Evolutionary conservation across 2,888 invertebrate species (phyloP).

Genomic region (Metacarcinus magister): DNA sequence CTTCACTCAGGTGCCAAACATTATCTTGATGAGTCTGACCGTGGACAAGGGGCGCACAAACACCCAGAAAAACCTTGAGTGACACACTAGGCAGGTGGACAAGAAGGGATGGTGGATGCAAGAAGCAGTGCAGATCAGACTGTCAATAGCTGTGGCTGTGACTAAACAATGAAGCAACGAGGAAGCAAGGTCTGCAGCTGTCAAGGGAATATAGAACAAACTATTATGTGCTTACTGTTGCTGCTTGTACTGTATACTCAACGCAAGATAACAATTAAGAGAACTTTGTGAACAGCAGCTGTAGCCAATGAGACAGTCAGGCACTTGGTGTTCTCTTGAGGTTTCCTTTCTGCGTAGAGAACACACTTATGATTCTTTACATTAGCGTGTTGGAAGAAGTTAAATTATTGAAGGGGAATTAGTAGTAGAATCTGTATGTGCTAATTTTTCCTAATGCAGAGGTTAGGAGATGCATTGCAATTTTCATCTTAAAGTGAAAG

Average conservation of each 20-base stretch:
- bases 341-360: neutral
- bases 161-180: neutral
- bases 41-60: neutral
- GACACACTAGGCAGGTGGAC: constrained; percentile 6
- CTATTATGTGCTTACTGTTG: neutral
- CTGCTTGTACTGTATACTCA: neutral
- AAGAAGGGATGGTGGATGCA: neutral
- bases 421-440: neutral
- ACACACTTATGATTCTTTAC: neutral
- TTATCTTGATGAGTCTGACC: neutral
- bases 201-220: neutral
- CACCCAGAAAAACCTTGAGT: neutral
- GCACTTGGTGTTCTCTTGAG: neutral
- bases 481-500: neutral
- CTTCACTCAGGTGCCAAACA: neutral
- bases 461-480: neutral
- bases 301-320: neutral
- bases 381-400: neutral
- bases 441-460: neutral
- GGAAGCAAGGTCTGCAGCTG: neutral
- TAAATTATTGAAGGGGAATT: neutral
- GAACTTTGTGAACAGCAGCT: neutral
- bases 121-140: neutral
- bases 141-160: neutral
- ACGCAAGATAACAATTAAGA: neutral